These are phyloP conservation scores for Malurus splendens DNA, from an alignment of 2,797 vertebrate species.

Conservation along the genomic window DNA sequence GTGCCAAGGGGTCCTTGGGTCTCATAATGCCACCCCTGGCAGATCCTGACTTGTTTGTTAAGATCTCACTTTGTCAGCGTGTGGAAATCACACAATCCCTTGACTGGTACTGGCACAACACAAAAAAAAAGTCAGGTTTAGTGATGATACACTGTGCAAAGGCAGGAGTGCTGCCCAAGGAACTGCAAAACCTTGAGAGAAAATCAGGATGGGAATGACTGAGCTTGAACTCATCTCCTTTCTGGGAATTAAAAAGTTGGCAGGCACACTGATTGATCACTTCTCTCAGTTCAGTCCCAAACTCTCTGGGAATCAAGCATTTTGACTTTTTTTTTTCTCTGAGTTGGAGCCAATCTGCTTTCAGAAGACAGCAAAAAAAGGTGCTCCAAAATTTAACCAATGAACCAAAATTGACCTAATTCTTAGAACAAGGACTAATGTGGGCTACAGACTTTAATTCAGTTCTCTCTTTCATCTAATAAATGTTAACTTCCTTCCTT, in stretches of 20 bases:
- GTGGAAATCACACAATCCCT: background rate
- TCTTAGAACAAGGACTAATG: background rate
- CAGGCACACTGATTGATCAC: background rate
- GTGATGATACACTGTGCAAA: background rate
- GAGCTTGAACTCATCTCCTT: background rate
- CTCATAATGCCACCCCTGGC: background rate
- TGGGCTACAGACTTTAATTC: background rate
- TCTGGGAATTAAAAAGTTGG: background rate
- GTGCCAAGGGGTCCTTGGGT: background rate
- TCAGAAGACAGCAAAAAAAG: background rate
- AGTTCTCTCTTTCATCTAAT: background rate
- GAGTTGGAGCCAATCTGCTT: background rate
- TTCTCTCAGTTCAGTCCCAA: background rate
- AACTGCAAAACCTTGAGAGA: background rate
- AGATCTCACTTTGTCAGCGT: background rate
- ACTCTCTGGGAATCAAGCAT: background rate
- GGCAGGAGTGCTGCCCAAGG: background rate
- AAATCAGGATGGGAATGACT: background rate
- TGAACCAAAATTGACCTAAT: background rate
- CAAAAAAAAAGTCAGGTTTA: background rate
- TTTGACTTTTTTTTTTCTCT: background rate
- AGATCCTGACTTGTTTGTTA: background rate
- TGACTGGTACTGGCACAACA: rapidly evolving
- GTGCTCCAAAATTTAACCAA: background rate
- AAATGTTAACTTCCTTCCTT: background rate